Evolutionary conservation across 1,140 invertebrate genomes (phyloP), one percentile per base, ranked within the genome.

Genomic region (Bombus fervidus): DNA sequence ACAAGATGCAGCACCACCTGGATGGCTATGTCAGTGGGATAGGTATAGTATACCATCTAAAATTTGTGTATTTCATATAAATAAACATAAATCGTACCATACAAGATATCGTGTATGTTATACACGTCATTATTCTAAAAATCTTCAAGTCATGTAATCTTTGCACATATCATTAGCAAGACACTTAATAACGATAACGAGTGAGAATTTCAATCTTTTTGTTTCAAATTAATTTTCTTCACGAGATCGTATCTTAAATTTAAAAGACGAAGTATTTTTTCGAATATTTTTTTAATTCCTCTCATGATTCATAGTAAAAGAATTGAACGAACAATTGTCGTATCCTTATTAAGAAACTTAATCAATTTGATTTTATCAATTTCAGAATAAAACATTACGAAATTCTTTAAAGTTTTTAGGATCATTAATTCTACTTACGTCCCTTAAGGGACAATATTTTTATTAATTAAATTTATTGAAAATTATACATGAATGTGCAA

Each of bases 11-110:
- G 96, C 96, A n/a, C 97, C 97, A 18, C 93, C 95, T 43, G 97
- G 97, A 89, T 97, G 97, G 97, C 95, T 95, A 76, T 96, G 97
- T 93, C 96, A 97, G 88, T 97, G 97, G 97, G 96, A 97, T 96
- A 97, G 97, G 97, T 97, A 97, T 94, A 96, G 91, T 93, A 91
- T 89, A 89, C 88, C 87, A 88, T 80, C 80, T 81, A 69, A 76
- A 89, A 83, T 89, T 89, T 89, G 69, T 81, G 88, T 87, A 87
- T 34, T 81, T 89, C 76, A 41, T 85, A 85, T 18, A 72, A 85
- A 85, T 85, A 85, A 85, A 85, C 53, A 85, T 85, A 76, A 85
- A 79, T 85, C 76, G 83, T 85, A 80, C 39, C 76, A 85, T 85
- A 72, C 68, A 85, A 78, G 18, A 72, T 53, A 79, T 79, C 76